Base-by-base conservation (phyloP, 2,113 vertebrate species). In the Theristicus caerulescens region DNA sequence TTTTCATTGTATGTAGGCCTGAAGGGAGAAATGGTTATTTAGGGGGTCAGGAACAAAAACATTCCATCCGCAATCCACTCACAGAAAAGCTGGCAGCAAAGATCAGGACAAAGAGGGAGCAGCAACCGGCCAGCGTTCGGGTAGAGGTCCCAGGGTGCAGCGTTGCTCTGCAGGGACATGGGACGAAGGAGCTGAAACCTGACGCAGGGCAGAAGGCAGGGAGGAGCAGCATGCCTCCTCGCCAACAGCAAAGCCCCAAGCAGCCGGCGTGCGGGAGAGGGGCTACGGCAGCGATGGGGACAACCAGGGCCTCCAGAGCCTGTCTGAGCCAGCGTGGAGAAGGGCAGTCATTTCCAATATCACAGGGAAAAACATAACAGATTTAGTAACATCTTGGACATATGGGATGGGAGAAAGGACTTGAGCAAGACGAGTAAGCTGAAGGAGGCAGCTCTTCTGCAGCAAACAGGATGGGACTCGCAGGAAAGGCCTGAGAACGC, bases 221-320 rank as follows among this genome's bases (percentile, higher is more conserved):
- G 44, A 32, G 44, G n/a, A 51, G n/a, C 74, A 8, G 57, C 31
- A 0, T 46, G 40, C 8, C 55, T n/a, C 40, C 72, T 9, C 7
- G 5, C 18, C 42, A 21, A 21, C 17, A 17, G 25, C 27, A 26
- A 5, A 61, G 16, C 46, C 29, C 46, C 16, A 2, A 7, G 36
- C 61, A 42, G 59, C 29, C 4, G 0, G 31, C 31, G 1, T 7
- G 15, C 3, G 0, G 22, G 44, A 62, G 26, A 24, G 26, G 26
- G n/a, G 34, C 44, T 38, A 10, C 4, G 2, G 38, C 59, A n/a
- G 47, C 8, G 3, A 18, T 5, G 34, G 44, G 32, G 34, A 47
- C 2, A 1, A 14, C 58, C 22, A 2, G 47, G 17, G 29, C 18
- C 59, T 21, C 59, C 36, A 9, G 17, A 52, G 59, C 26, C 32